Conservation (phyloP, 2,797 vertebrate species). For the Molossus molossus region DNA sequence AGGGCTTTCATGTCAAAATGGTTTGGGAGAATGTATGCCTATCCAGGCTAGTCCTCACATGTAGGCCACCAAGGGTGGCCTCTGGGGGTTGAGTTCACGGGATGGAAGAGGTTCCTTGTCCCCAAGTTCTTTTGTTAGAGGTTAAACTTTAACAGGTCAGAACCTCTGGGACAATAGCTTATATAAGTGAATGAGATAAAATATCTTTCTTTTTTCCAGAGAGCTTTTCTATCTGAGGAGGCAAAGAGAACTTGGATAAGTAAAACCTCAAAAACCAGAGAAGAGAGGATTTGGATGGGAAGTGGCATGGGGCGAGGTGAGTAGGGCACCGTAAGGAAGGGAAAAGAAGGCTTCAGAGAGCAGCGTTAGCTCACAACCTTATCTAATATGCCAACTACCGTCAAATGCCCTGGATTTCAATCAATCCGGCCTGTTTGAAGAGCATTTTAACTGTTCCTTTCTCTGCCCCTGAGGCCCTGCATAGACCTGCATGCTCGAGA, state of each 20-base stretch:
- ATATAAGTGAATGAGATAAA: not conserved
- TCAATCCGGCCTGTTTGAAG: not conserved
- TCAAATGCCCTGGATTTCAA: not conserved
- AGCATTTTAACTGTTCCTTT: not conserved
- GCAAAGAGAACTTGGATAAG: not conserved
- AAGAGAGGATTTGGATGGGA: not conserved
- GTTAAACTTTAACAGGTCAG: conserved; percentile 10
- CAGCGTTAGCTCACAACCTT: not conserved
- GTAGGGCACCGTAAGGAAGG: not conserved
- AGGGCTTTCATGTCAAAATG: conserved; percentile 16
- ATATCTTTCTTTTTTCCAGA: not conserved
- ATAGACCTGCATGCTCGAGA: not conserved
- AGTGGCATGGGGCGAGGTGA: not conserved
- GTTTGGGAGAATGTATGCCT: not conserved
- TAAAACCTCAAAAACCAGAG: not conserved
- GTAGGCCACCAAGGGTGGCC: not conserved
- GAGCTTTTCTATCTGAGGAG: not conserved
- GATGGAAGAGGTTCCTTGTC: not conserved
- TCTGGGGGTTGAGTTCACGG: not conserved
- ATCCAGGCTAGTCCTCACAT: not conserved
- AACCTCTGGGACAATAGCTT: not conserved
- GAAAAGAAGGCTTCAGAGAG: not conserved
- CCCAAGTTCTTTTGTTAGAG: not conserved
- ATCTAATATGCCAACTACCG: not conserved
- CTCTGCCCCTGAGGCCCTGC: not conserved